Evolutionary conservation across 1,140 invertebrate genomes (phyloP).

Genomic region (Euwallacea similis): DNA sequence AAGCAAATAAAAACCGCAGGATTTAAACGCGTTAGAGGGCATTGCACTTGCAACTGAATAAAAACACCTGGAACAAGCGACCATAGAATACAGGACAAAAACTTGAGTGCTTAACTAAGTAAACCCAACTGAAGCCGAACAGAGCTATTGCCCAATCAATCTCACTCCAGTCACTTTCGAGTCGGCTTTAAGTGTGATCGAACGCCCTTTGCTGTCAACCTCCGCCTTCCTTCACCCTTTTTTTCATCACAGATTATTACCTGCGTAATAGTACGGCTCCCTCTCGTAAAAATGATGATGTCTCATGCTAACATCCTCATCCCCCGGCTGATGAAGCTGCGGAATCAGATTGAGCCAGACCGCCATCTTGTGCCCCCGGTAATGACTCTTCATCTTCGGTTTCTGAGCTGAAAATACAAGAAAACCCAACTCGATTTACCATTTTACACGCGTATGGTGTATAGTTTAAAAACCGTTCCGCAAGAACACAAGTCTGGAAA

Average conservation of each 20-base stretch:
- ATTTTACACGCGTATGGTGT: too few species aligned
- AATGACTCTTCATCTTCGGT: constrained; percentile 77
- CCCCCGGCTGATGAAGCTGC: constrained; percentile 78
- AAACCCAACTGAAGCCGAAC: too few species aligned
- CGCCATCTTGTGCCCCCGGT: constrained; percentile 88
- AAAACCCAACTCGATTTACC: too few species aligned
- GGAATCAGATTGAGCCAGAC: constrained; percentile 90
- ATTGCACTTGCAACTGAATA: too few species aligned
- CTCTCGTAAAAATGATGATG: constrained; percentile 78
- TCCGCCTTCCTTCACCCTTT: not conserved
- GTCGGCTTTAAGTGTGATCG: constrained; percentile 3
- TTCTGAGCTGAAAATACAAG: constrained; percentile 63
- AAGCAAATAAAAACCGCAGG: too few species aligned
- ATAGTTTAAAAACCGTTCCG: constrained; percentile 1
- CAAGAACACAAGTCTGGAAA: not conserved
- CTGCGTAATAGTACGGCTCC: constrained; percentile 72
- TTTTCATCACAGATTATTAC: constrained; percentile 50
- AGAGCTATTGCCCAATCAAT: constrained; percentile 7
- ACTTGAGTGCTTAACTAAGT: too few species aligned
- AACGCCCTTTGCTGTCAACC: not conserved
- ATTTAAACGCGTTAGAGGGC: too few species aligned
- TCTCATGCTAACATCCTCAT: constrained; percentile 70
- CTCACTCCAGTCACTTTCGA: not conserved
- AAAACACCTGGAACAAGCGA: too few species aligned
- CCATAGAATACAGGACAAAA: too few species aligned